Evolutionary conservation across 92 coral and sea anemone genomes (phyloP), one percentile per base, ranked within the genome.

Genomic region (Phymanthus crucifer): DNA sequence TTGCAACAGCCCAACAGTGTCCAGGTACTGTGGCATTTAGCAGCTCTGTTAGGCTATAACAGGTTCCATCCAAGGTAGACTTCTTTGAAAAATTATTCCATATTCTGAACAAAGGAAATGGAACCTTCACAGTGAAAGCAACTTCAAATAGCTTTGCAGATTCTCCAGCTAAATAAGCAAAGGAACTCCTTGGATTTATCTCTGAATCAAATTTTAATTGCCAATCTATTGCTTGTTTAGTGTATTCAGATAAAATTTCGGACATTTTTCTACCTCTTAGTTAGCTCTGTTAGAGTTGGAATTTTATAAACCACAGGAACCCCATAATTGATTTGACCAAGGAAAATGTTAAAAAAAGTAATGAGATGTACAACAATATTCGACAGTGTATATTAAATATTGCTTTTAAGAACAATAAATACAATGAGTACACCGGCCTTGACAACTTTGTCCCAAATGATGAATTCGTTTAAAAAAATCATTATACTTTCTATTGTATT

Each of bases 221-320:
- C 71, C 71, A 66, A 27, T 66, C 17, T 27, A 66, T 27, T 66
- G 71, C 33, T 66, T 66, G 71, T 66, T 66, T 66, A 33, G 71
- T 23, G 38, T 66, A 66, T 66, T 66, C 71, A 1, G 71, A 66
- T 6, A 66, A 27, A 19, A 27, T 66, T 66, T 66, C 71, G 4
- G 71, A 66, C 71, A 66, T 66, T 66, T 66, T 66, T n/a, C 69
- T 61, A 43, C 6, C 48, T 43, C 48, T 43, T 43, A 43, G 4
- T 48, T 48, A 48, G 16, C 56, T 3, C 56, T 48, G 56, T 2
- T 3, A 48, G 4, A 11, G 6, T 1, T 48, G 16, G 6, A 4
- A 48, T 48, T 4, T 48, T 48, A 11, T 43, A 2, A 3, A 48
- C 56, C 56, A 48, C 56, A 48, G 56, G 56, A 48, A 48, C 56